Conservation (phyloP, 2,797 vertebrate species). For the Coregonus sp. region DNA sequence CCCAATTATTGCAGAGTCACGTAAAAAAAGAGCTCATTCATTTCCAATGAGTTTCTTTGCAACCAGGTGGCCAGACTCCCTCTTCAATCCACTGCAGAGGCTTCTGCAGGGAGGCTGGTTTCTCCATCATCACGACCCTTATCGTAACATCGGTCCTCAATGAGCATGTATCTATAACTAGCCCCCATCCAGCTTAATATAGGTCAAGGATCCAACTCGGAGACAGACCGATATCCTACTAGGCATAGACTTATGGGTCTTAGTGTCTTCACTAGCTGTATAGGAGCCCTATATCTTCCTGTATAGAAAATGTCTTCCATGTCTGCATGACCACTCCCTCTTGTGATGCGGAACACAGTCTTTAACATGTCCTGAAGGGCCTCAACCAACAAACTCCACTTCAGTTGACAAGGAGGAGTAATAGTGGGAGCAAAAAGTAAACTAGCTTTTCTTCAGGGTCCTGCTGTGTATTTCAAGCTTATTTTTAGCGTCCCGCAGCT, state of each 20-base stretch:
- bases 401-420: conserved; percentile 13
- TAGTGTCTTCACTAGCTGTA: conserved; percentile 28
- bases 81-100: conserved; percentile 23
- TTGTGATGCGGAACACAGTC: conserved; percentile 5
- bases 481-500: conserved; percentile 33
- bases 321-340: conserved; percentile 28
- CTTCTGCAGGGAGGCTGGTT: conserved; percentile 15
- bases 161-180: conserved; percentile 71
- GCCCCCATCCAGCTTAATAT: conserved; percentile 66
- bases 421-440: conserved; percentile 22
- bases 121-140: conserved; percentile 38
- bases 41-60: conserved; percentile 34
- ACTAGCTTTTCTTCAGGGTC: conserved; percentile 12
- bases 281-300: conserved; percentile 22
- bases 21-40: conserved; percentile 39
- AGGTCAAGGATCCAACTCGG: conserved; percentile 59
- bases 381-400: conserved; percentile 9
- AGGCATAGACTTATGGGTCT: conserved; percentile 43
- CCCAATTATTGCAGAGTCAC: conserved; percentile 53
- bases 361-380: conserved; percentile 23
- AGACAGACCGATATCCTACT: conserved; percentile 31
- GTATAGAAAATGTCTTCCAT: conserved; percentile 24
- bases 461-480: conserved; percentile 35
- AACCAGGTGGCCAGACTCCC: neutral
- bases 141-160: conserved; percentile 70